Conservation (phyloP, 2,888 invertebrate genomes). For the Cecidostiba fungosa region DNA sequence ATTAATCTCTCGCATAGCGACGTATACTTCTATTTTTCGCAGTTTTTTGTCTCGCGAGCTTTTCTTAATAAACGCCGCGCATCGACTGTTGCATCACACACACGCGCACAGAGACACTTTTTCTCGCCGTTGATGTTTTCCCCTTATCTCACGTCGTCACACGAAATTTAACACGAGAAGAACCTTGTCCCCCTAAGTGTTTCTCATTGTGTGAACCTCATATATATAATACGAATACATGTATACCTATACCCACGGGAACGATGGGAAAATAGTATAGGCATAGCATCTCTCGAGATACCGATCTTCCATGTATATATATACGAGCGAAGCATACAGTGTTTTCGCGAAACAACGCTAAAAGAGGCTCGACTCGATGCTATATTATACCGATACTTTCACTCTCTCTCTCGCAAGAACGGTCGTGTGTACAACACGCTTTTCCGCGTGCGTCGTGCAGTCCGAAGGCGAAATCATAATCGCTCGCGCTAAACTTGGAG, state of each 20-base stretch:
- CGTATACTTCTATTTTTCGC: background rate
- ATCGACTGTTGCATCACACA: background rate
- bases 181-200: background rate
- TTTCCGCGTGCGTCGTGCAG: slow-evolving; percentile 28
- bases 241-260: background rate
- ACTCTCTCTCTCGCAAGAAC: slow-evolving; percentile 20
- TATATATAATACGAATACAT: background rate
- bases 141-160: background rate
- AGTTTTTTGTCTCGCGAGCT: background rate
- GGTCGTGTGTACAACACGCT: background rate
- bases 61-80: background rate
- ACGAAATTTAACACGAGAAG: background rate
- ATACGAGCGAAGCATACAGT: background rate
- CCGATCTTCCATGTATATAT: background rate
- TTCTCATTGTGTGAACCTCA: background rate
- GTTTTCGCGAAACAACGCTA: slow-evolving; percentile 27
- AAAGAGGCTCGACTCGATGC: background rate
- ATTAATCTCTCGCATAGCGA: background rate
- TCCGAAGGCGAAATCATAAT: slow-evolving; percentile 1
- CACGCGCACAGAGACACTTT: background rate
- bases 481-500: background rate
- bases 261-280: too few species aligned
- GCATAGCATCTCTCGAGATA: background rate
- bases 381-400: slow-evolving; percentile 32
- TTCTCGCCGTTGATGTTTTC: background rate